Percentiles rank a stretch among this genome's conserved stretches.
phyloP scores from a whole-genome alignment of 2,113 vertebrate species.

The Phrynocephalus versicolor region DNA sequence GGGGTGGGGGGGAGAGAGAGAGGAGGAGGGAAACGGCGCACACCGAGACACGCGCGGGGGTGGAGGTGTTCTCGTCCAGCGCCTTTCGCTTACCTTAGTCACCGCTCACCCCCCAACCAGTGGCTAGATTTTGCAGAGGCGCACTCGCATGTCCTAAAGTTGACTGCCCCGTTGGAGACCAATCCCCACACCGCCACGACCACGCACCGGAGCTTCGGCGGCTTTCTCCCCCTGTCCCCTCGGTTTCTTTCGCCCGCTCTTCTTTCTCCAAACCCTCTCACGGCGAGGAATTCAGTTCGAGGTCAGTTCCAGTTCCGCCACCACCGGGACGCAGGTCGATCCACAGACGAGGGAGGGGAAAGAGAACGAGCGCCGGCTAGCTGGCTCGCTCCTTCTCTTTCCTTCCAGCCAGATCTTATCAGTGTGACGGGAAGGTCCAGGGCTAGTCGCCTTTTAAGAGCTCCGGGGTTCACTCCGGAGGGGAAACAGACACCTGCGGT shows the following conservation, averaged over 20 bases:
- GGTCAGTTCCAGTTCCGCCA: conserved; percentile 17
- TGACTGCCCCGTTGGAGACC: conserved; percentile 78
- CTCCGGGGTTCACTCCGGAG: conserved; percentile 46
- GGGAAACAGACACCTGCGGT: conserved; percentile 45
- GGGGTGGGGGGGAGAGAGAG: neutral
- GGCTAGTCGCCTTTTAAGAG: conserved; percentile 65
- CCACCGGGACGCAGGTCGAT: conserved; percentile 62
- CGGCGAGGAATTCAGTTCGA: neutral
- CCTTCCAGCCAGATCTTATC: conserved; percentile 48
- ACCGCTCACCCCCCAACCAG: conserved; percentile 89
- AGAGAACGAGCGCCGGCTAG: conserved; percentile 32
- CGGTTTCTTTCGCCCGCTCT: conserved; percentile 40
- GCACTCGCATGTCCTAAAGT: conserved; percentile 97
- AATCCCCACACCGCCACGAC: conserved; percentile 3
- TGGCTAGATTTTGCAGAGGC: conserved; percentile 93
- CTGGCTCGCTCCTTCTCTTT: conserved; percentile 49
- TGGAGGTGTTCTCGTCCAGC: conserved; percentile 30
- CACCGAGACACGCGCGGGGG: neutral
- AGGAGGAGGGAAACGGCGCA: neutral
- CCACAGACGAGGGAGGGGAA: conserved; percentile 30
- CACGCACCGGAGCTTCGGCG: too few species aligned
- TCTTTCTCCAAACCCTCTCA: conserved; percentile 38
- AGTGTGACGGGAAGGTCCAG: conserved; percentile 54
- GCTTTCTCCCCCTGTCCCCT: neutral
- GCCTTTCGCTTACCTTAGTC: conserved; percentile 89